Conservation (phyloP, 2,113 vertebrate genomes). For the Greenwoodochromis staneri region DNA sequence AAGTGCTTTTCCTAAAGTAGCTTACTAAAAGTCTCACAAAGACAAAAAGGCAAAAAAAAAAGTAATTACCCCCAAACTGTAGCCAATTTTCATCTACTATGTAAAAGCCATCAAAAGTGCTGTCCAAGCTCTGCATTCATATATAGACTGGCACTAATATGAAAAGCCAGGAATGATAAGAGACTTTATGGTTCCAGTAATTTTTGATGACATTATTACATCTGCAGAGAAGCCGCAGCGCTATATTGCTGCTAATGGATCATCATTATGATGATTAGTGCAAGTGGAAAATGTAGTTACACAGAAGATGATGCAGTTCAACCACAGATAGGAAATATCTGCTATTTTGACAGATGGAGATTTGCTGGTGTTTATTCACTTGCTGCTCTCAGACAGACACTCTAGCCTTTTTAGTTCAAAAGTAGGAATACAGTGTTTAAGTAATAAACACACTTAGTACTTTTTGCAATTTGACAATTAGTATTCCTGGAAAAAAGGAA, state of each 20-base stretch:
- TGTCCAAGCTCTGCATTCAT: neutral
- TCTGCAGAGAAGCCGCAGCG: neutral
- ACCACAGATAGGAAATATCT: neutral
- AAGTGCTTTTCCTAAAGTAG: neutral
- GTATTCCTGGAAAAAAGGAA: neutral
- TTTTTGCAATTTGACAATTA: neutral
- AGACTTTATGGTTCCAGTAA: neutral
- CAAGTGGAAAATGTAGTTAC: constrained; percentile 21
- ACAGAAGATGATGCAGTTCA: neutral
- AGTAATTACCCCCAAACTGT: neutral
- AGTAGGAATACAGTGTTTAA: neutral
- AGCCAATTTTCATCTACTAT: neutral
- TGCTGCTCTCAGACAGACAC: neutral
- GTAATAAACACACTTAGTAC: neutral
- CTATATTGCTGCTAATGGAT: constrained; percentile 9
- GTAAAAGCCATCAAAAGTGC: neutral
- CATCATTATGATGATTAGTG: constrained; percentile 20
- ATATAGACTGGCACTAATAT: neutral
- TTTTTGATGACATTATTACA: constrained; percentile 1
- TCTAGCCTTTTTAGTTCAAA: neutral
- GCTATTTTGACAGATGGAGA: neutral
- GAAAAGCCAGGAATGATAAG: neutral
- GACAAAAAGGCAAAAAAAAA: neutral
- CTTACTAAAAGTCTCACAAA: neutral
- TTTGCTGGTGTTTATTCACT: constrained; percentile 52